A percentile compares a stretch with the other conserved stretches of the same genome.
These are phyloP conservation scores for Callaeas wilsoni DNA, from an alignment of 2,113 vertebrate species.

Conservation along the genomic window DNA sequence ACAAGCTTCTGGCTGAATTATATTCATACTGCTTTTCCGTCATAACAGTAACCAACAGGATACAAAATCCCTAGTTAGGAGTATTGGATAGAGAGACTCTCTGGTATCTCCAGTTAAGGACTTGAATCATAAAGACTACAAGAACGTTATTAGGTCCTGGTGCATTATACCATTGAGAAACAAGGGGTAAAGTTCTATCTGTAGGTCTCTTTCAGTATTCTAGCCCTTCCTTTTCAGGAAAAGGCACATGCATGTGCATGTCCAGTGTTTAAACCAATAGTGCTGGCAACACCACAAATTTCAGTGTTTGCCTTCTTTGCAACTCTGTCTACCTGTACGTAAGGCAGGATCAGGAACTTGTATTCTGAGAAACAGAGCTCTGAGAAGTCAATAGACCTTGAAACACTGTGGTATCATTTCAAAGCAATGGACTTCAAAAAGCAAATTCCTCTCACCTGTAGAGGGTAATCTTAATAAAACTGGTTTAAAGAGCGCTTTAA, in stretches of 20 bases:
- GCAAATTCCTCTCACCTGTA: neutral
- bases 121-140: neutral
- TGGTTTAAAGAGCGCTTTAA: neutral
- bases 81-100: neutral
- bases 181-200: neutral
- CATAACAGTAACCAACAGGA: neutral
- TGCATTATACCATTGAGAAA: neutral
- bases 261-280: neutral
- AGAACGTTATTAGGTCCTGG: neutral
- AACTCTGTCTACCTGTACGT: neutral
- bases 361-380: neutral
- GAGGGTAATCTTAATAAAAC: neutral
- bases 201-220: neutral
- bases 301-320: neutral
- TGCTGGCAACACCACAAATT: neutral
- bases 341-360: neutral
- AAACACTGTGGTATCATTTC: neutral
- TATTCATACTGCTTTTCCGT: neutral
- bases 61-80: neutral
- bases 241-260: accelerated
- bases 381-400: neutral
- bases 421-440: neutral
- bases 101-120: neutral
- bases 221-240: neutral
- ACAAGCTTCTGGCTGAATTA: neutral